Evolutionary conservation across 2,113 vertebrate genomes (phyloP).

Genomic region (Copsychus sechellarum): DNA sequence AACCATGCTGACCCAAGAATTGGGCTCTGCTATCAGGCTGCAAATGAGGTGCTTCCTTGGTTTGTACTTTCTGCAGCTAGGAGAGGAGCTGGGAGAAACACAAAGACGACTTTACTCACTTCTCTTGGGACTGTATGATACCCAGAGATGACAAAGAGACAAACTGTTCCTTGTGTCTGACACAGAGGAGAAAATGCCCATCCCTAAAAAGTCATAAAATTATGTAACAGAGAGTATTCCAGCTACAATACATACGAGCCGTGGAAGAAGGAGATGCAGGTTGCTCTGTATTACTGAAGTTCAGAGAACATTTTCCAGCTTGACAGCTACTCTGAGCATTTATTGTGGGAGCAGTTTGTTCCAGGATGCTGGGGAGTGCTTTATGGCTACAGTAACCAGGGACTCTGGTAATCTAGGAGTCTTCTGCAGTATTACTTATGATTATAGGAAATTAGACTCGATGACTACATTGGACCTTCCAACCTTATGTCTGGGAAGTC

Average conservation of each 20-base stretch:
- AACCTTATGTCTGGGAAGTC: background rate
- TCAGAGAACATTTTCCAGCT: background rate
- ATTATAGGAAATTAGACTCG: background rate
- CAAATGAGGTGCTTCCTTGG: background rate
- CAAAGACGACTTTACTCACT: background rate
- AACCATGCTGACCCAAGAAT: background rate
- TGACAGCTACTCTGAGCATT: background rate
- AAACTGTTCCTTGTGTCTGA: background rate
- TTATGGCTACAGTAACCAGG: background rate
- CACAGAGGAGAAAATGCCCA: background rate
- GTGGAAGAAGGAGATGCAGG: background rate
- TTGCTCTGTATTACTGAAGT: background rate
- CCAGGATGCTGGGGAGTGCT: background rate
- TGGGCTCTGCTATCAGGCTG: background rate
- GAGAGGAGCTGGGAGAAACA: background rate
- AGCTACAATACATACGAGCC: rapidly evolving
- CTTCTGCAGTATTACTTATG: background rate
- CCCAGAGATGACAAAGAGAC: background rate
- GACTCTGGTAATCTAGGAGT: background rate
- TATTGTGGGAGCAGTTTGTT: background rate
- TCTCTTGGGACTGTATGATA: background rate
- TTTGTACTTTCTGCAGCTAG: background rate
- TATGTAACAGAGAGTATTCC: background rate
- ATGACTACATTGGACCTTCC: background rate
- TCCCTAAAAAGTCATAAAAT: background rate